Base-by-base conservation (phyloP, 2,797 vertebrate genomes). In the Vipera ursinii region DNA sequence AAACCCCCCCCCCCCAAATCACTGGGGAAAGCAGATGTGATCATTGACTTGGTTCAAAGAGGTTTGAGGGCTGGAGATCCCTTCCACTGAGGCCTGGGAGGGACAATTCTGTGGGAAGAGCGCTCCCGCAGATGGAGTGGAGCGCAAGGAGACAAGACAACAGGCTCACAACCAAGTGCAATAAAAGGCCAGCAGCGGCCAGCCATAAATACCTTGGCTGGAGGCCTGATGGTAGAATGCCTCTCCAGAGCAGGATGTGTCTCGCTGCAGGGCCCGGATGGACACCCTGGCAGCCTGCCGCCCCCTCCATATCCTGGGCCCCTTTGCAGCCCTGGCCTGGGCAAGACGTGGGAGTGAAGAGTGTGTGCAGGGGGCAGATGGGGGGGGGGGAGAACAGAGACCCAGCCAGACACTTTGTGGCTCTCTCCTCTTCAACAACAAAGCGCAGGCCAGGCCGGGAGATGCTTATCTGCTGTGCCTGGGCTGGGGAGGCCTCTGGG, bases 201-300 rank as follows among this genome's bases (percentile, higher is more conserved):
- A 38, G 91, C 93, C 91, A 93, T 93, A 93, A 93, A 93, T 93
- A 93, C 93, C 91, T 93, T 92, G 56, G 91, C 93, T 85, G 56
- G 93, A 92, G 91, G 93, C 93, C 91, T 90, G 91, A 85, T 86
- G 89, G 86, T 17, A 57, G 93, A 93, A 93, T 92, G 91, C 85
- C 61, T 20, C 61, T 88, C 85, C n/a, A n/a, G 88, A 44, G 55
- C 88, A 78, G n/a, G 82, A 63, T 61, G 87, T n/a, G 63, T 89
- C 93, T 93, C 55, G 61, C 90, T 86, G 60, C 63, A 78, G 82
- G 88, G 28, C 55, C 69, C 82, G 32, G 89, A 89, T 61, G 22
- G 61, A 38, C 91, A 15, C 38, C 87, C 89, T 28, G 61, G 63
- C 85, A 26, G 63, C 12, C 8, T 55, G 73, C 17, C 28, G 15